Base-by-base conservation (phyloP, 2,797 vertebrate genomes). In the Lerista edwardsae region DNA sequence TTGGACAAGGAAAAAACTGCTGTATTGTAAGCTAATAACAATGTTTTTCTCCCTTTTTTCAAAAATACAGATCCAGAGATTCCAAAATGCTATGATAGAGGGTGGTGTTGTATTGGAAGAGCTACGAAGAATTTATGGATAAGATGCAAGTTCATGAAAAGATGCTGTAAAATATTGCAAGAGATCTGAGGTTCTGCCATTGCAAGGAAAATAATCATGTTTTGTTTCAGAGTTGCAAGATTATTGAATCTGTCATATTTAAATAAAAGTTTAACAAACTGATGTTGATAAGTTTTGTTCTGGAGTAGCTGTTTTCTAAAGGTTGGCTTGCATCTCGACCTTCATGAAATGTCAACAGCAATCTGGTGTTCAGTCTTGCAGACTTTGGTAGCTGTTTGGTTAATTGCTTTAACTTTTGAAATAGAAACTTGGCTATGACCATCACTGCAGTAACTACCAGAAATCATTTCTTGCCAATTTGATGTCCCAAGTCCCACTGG, bases 91-190 rank as follows among this genome's bases (percentile, higher is more conserved):
- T 10, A 88, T 99, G 97, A 97, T 97, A 79, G 97, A 97, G 19
- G 97, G 97, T 29, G 98, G 98, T 19, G 93, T 99, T 1, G 57
- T 89, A 73, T 96, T 99, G 9, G 94, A n/a, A 69, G 98, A 99
- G 91, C 98, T 97, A 9, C 96, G 93, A 82, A 96, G 97, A 80
- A 97, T 97, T 94, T 98, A 97, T 83, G 15, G 82, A 34, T 96
- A 67, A 94, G 41, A 34, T 0, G 12, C 44, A 85, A 44, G 44
- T 21, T 75, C 84, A 15, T 12, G 17, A 39, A 36, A 62, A 80
- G 79, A 6, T 1, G 10, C 1, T 4, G 12, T 69, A 14, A 0
- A 80, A 62, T 78, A 65, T 12, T 73, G 14, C 44, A 29, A 74
- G 36, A 39, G 11, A 29, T 73, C 39, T 75, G 79, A 0, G 29